A percentile compares a stretch with the other conserved stretches of the same genome.
Conservation (phyloP, 2,888 invertebrate genomes). For the Cataglyphis cursor region DNA sequence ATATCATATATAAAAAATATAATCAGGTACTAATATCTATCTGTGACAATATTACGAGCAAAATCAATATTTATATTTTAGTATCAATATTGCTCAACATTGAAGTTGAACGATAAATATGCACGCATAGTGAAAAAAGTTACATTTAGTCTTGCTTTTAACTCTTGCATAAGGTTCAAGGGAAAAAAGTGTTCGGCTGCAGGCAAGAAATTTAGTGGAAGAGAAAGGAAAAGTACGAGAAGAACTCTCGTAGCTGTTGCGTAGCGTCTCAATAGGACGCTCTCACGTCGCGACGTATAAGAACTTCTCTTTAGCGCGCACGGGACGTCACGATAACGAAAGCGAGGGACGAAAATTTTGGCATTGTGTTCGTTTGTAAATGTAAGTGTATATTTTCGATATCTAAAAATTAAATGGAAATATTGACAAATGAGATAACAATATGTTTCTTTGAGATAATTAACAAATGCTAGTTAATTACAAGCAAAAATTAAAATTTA, state of each 20-base stretch:
- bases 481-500: constrained; percentile 28
- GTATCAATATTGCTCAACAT: neutral
- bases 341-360: constrained; percentile 26
- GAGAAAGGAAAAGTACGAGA: constrained; percentile 49
- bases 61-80: constrained; percentile 11
- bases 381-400: neutral
- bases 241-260: constrained; percentile 78
- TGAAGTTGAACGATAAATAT: constrained; percentile 10
- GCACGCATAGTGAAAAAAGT: neutral
- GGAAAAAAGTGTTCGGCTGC: constrained; percentile 60
- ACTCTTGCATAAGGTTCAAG: constrained; percentile 12
- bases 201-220: constrained; percentile 38
- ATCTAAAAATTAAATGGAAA: neutral
- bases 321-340: neutral
- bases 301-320: neutral
- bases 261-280: constrained; percentile 82
- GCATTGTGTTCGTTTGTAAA: neutral
- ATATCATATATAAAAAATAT: neutral
- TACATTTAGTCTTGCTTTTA: constrained; percentile 27
- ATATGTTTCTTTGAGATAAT: constrained; percentile 8
- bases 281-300: constrained; percentile 74
- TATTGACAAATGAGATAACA: neutral
- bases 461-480: constrained; percentile 38
- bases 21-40: neutral
- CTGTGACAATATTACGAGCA: neutral